A percentile compares a stretch with the other conserved stretches of the same genome.
These are phyloP conservation scores for Rhabdomys dilectus DNA, from an alignment of 2,113 vertebrate genomes.

Conservation along the genomic window DNA sequence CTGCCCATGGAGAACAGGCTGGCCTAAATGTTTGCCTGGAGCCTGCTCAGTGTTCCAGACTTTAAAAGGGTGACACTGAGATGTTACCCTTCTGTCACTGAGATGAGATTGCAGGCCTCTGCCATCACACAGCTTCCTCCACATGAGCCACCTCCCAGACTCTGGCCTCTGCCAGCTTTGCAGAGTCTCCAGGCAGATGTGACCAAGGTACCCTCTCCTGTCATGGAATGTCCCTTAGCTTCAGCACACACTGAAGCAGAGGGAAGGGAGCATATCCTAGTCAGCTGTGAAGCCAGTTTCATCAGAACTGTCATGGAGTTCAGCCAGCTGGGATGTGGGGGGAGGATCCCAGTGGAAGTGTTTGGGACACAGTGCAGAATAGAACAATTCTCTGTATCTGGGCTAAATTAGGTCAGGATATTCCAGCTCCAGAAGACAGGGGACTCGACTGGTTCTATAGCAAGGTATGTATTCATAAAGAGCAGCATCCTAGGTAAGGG, in stretches of 20 bases:
- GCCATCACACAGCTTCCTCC: not conserved
- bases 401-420: not conserved
- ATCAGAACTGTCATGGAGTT: not conserved
- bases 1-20: not conserved
- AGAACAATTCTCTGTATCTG: not conserved
- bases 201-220: not conserved
- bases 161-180: not conserved
- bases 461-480: not conserved
- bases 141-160: not conserved
- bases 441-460: not conserved
- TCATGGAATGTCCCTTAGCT: not conserved
- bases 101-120: not conserved
- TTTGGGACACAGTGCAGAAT: not conserved
- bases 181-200: not conserved
- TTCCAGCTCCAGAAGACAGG: not conserved
- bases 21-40: rapidly evolving
- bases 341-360: not conserved
- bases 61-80: not conserved
- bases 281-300: not conserved
- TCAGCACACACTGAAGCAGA: not conserved
- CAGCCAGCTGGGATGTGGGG: not conserved
- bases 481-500: not conserved
- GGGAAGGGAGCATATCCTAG: not conserved
- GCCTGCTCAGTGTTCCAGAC: not conserved
- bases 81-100: not conserved